These are phyloP conservation scores for Himalopsyche anomala DNA, from an alignment of 2,888 invertebrate genomes.

Conservation along the genomic window DNA sequence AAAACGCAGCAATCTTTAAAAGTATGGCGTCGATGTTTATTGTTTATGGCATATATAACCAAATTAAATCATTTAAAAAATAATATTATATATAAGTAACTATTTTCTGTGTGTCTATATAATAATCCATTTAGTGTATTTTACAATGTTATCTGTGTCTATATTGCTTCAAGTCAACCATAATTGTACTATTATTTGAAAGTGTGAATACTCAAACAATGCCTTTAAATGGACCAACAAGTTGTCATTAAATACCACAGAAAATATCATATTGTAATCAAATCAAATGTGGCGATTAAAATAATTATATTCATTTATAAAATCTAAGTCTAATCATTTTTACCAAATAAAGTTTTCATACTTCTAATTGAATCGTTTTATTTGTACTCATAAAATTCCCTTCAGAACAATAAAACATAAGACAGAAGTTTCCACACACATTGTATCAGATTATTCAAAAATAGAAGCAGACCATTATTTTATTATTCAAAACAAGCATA, in stretches of 20 bases:
- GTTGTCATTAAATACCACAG: background rate
- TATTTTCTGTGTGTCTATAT: background rate
- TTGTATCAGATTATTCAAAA: no score
- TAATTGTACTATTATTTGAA: background rate
- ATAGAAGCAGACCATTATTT: no score
- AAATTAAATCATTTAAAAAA: no score
- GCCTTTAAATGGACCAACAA: background rate
- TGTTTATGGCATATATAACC: no score
- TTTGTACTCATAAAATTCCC: background rate
- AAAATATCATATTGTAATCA: background rate
- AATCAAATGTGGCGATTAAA: background rate
- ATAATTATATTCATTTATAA: background rate
- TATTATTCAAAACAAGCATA: no score
- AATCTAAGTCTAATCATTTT: background rate
- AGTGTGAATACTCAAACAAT: background rate
- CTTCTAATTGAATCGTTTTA: background rate
- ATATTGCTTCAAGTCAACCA: background rate
- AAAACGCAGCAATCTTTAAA: no score
- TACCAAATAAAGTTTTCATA: conserved; percentile 20
- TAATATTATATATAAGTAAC: background rate
- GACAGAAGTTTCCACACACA: no score
- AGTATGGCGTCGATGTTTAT: no score
- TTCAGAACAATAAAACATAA: no score
- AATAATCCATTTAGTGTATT: background rate
- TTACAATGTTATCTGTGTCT: background rate